Conservation (phyloP, 1,140 invertebrate species). For the Glossosoma conforme region DNA sequence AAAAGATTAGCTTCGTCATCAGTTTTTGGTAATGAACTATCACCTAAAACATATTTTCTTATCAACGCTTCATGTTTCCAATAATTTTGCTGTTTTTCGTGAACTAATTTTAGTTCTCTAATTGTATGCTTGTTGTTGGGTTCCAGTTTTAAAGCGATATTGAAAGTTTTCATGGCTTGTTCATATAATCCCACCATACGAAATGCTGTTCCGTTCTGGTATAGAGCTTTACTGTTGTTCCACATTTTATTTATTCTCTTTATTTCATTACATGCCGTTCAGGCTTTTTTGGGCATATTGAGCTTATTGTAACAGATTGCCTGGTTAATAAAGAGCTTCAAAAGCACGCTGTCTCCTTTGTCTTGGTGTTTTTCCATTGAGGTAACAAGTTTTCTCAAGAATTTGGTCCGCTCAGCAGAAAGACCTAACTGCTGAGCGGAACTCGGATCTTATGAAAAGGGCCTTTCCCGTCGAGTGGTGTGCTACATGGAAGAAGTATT, state of each 20-base stretch:
- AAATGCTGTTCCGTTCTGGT: conserved; percentile 57
- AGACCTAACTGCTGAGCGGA: background rate
- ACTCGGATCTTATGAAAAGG: background rate
- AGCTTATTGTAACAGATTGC: conserved; percentile 63
- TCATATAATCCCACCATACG: conserved; percentile 48
- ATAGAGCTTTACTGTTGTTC: conserved; percentile 52
- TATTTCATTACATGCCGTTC: conserved; percentile 53
- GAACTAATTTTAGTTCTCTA: background rate
- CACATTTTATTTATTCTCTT: conserved; percentile 43
- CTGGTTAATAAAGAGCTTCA: conserved; percentile 63
- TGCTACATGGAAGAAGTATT: too few relatives aligned
- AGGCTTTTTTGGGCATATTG: conserved; percentile 52
- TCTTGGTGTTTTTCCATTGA: conserved; percentile 57
- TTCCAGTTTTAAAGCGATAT: conserved; percentile 35
- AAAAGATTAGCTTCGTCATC: background rate
- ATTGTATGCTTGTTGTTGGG: conserved; percentile 34
- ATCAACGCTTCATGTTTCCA: background rate
- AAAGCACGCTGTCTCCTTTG: conserved; percentile 53
- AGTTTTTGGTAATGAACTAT: background rate
- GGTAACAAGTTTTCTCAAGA: conserved; percentile 52
- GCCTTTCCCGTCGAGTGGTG: background rate
- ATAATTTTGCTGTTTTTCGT: background rate
- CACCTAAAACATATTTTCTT: too few relatives aligned
- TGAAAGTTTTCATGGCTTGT: conserved; percentile 38
- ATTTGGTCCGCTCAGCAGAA: background rate